Percentiles rank a stretch among this genome's conserved stretches.
Evolutionary conservation across 2,888 invertebrate species (phyloP).

Genomic region (Brassicogethes aeneus): DNA sequence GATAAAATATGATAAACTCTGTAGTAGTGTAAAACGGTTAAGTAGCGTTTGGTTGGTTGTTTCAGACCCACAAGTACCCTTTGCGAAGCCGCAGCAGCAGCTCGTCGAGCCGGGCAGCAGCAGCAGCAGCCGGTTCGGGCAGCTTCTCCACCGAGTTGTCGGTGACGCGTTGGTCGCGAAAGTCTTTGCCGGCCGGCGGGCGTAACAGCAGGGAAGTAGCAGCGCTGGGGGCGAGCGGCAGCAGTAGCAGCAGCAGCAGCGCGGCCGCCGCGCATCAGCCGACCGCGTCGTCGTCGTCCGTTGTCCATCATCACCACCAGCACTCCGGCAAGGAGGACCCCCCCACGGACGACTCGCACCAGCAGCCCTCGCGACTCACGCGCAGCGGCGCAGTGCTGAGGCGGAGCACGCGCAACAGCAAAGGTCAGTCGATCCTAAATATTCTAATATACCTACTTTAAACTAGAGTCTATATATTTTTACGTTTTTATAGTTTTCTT

Average conservation of each 20-base stretch:
- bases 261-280: constrained; percentile 29
- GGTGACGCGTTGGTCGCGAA: constrained; percentile 7
- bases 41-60: no score
- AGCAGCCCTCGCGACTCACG: constrained; percentile 48
- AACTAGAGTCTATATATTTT: background rate
- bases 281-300: background rate
- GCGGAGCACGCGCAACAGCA: constrained; percentile 45
- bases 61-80: constrained; percentile 35
- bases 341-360: constrained; percentile 21
- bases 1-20: no score
- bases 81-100: constrained; percentile 42
- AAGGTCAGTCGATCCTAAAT: constrained; percentile 28
- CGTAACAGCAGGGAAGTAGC: constrained; percentile 35
- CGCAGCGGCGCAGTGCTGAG: constrained; percentile 42
- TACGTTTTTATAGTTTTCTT: background rate
- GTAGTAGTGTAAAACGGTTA: no score
- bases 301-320: constrained; percentile 8
- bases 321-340: constrained; percentile 24
- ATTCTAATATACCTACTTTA: no score
- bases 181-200: constrained; percentile 17
- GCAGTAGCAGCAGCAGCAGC: constrained; percentile 35
- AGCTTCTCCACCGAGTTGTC: background rate
- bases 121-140: background rate
- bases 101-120: background rate
- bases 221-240: constrained; percentile 49